phyloP scores from a whole-genome alignment of 1,140 invertebrate species.

The Epicauta chinensis region DNA sequence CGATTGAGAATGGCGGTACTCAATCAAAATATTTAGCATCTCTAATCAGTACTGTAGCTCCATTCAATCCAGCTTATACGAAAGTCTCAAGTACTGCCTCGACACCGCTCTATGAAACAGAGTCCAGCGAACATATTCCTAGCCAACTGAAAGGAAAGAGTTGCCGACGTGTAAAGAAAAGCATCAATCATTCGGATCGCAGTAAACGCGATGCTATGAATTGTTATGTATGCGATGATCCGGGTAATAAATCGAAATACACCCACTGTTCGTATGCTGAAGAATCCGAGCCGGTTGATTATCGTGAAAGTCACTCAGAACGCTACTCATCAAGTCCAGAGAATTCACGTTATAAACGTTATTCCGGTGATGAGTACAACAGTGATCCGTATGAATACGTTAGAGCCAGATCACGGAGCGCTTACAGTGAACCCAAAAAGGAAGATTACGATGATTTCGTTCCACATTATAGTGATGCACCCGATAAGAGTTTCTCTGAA shows the following conservation, averaged over 20 bases:
- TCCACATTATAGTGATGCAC: slow-evolving; percentile 22
- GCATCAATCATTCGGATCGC: slow-evolving; percentile 12
- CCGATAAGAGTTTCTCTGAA: slow-evolving; percentile 45
- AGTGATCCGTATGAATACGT: slow-evolving; percentile 37
- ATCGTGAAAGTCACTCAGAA: slow-evolving; percentile 36
- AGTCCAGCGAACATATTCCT: slow-evolving; percentile 24
- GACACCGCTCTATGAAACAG: slow-evolving; percentile 7
- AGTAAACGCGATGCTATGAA: slow-evolving; percentile 37
- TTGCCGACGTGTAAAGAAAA: slow-evolving; percentile 32
- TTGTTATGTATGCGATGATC: slow-evolving; percentile 50
- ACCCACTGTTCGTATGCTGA: slow-evolving; percentile 47
- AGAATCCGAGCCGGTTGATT: slow-evolving; percentile 36
- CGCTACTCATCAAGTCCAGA: slow-evolving; percentile 28
- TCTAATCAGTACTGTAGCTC: slow-evolving; percentile 21
- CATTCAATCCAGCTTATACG: slow-evolving; percentile 25
- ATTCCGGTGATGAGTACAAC: slow-evolving; percentile 21
- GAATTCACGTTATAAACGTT: slow-evolving; percentile 31
- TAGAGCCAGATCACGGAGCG: slow-evolving; percentile 27
- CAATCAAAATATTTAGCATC: slow-evolving; percentile 22
- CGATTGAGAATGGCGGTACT: slow-evolving; percentile 11
- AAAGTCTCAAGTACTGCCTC: slow-evolving; percentile 4
- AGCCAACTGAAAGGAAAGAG: slow-evolving; percentile 25
- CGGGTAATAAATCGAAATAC: slow-evolving; percentile 42
- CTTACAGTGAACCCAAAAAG: slow-evolving; percentile 27
- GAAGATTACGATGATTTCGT: slow-evolving; percentile 27